Percentiles rank a stretch among this genome's conserved stretches.
Conservation (phyloP, 2,888 invertebrate species). For the Helobdella robusta region DNA sequence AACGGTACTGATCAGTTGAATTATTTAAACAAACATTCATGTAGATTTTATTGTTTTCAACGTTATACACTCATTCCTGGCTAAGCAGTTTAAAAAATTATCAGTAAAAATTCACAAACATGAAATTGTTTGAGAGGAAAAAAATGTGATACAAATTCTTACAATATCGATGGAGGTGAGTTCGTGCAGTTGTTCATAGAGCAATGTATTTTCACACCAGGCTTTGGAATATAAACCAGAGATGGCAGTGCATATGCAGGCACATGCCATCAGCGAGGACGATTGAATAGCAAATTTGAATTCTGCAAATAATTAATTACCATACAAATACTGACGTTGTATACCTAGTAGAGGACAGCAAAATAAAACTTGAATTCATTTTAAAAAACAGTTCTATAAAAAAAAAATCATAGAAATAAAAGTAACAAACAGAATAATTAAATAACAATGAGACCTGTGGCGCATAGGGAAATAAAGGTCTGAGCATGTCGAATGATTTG, state of each 20-base stretch:
- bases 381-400: not conserved
- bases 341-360: not conserved
- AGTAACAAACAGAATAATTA: not conserved
- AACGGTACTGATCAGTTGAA: too few species aligned
- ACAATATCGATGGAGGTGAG: slow-evolving; percentile 16
- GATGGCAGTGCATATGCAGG: slow-evolving; percentile 18
- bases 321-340: not conserved
- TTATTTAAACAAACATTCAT: too few species aligned
- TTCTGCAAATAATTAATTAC: slow-evolving; percentile 3
- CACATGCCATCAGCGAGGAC: slow-evolving; percentile 17
- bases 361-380: not conserved
- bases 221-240: slow-evolving; percentile 8
- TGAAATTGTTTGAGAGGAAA: too few species aligned
- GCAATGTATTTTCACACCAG: not conserved
- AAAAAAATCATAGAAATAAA: not conserved
- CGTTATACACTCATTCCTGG: too few species aligned
- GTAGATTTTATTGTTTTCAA: too few species aligned
- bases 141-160: not conserved
- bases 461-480: slow-evolving; percentile 78
- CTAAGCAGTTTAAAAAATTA: too few species aligned
- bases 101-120: too few species aligned
- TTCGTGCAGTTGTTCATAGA: slow-evolving; percentile 6
- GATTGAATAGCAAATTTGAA: slow-evolving; percentile 20
- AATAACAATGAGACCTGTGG: slow-evolving; percentile 61
- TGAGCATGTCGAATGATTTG: slow-evolving; percentile 77